Base-by-base conservation (phyloP, 2,888 invertebrate species). In the Odontomyia ornata region DNA sequence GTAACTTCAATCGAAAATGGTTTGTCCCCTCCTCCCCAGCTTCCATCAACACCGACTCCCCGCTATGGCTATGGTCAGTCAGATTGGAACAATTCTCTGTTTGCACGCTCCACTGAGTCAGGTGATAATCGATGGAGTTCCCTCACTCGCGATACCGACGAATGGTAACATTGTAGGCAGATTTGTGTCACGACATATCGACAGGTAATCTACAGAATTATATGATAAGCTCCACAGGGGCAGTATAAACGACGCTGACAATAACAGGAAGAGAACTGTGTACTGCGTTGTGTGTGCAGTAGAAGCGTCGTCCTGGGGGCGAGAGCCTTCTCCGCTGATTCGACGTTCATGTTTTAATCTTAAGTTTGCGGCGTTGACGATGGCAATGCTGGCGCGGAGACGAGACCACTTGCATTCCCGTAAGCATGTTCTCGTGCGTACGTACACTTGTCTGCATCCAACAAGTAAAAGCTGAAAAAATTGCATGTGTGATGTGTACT, bases 161-260 rank as follows among this genome's bases (percentile, higher is more conserved):
- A 64, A 28, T 64, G 15, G 57, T 30, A 60, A 60, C 73, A 60
- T 60, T 60, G 73, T 73, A 73, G 57, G 60, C 15, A 57, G 73
- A 57, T 73, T 73, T 73, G 30, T 73, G 73, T 73, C 73, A 73
- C 25, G 1, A 25, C 60, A 73, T 57, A 57, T 73, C 73, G 73
- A 73, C 73, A 57, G 73, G 73, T 73, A 73, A 73, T 73, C 57
- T 73, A 36, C 7, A 18, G 21, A 57, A 56, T 72, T 57, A 56
- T 56, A 15, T 46, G 46, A 43, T 47, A 15, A 69, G 23, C 69
- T 47, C 47, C 25, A 46, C 47, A 47, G 47, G 47, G 4, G 2
- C 46, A 21, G 30, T 1, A 47, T 4, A 69, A 21, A 1, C 47
- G 5, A 46, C 0, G 30, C 25, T 23, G 30, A 47, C 69, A 69